Percentiles rank a stretch among this genome's conserved stretches.
Evolutionary conservation across 2,888 invertebrate species (phyloP).

Genomic region (Aelia acuminata): DNA sequence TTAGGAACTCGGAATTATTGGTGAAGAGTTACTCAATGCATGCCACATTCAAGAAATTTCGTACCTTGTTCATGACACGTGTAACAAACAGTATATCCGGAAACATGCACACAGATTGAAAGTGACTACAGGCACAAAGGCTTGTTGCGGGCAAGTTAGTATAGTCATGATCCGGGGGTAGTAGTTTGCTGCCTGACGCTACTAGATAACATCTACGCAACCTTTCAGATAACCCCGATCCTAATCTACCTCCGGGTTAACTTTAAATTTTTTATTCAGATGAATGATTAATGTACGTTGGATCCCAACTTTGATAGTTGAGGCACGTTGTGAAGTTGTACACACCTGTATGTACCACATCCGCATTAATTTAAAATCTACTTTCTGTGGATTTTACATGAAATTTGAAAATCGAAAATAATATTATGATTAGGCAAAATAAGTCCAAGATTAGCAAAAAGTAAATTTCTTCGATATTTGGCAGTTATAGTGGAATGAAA

Average conservation of each 20-base stretch:
- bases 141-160: slow-evolving; percentile 18
- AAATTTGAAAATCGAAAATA: no score
- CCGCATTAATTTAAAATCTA: not conserved
- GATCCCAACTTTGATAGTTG: not conserved
- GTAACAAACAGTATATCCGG: not conserved
- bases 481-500: no score
- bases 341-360: not conserved
- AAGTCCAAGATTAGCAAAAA: no score
- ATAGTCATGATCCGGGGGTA: slow-evolving; percentile 24
- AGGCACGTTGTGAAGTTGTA: not conserved
- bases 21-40: not conserved
- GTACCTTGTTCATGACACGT: not conserved
- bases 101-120: slow-evolving; percentile 41
- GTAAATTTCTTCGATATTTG: no score
- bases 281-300: not conserved
- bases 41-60: not conserved
- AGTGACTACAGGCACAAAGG: slow-evolving; percentile 30
- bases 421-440: no score
- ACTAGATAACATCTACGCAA: slow-evolving; percentile 20
- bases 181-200: not conserved
- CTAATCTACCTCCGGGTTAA: slow-evolving; percentile 4
- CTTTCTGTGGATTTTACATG: no score
- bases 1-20: not conserved
- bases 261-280: slow-evolving; percentile 39
- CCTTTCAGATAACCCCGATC: slow-evolving; percentile 42